These are phyloP conservation scores for Eubucco bourcierii DNA, from an alignment of 2,113 vertebrate genomes.

Conservation along the genomic window DNA sequence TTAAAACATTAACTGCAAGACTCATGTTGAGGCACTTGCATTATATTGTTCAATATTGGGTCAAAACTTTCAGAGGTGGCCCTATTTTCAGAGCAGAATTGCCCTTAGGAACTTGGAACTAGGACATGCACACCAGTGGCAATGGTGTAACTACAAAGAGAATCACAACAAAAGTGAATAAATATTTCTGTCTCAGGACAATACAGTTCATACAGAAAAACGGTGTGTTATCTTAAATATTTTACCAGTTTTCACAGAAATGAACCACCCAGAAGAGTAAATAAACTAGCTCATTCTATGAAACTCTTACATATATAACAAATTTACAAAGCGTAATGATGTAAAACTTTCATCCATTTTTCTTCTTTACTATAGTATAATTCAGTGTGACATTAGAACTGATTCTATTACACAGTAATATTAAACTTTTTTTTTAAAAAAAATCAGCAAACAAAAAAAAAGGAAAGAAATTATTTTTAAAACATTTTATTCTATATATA, in stretches of 20 bases:
- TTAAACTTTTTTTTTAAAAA: too few species aligned
- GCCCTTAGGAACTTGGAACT: not conserved
- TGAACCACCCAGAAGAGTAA: not conserved
- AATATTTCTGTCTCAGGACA: not conserved
- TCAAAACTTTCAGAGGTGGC: not conserved
- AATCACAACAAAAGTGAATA: not conserved
- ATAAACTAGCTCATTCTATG: accelerated
- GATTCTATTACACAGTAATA: not conserved
- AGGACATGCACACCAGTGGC: not conserved
- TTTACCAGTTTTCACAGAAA: not conserved
- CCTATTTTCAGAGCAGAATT: not conserved
- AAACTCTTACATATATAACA: not conserved
- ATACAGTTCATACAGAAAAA: not conserved
- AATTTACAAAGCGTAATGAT: not conserved
- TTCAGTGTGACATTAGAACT: not conserved
- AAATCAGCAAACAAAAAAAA: not conserved
- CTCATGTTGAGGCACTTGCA: not conserved
- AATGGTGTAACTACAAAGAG: not conserved
- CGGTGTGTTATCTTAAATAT: not conserved
- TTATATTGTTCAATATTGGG: not conserved
- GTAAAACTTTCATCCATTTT: not conserved
- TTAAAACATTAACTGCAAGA: not conserved
- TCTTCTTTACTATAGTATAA: not conserved
- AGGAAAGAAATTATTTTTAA: not conserved
- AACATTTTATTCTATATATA: not conserved